Conservation (phyloP, 2,888 invertebrate genomes). For the Parelbella ahira region DNA sequence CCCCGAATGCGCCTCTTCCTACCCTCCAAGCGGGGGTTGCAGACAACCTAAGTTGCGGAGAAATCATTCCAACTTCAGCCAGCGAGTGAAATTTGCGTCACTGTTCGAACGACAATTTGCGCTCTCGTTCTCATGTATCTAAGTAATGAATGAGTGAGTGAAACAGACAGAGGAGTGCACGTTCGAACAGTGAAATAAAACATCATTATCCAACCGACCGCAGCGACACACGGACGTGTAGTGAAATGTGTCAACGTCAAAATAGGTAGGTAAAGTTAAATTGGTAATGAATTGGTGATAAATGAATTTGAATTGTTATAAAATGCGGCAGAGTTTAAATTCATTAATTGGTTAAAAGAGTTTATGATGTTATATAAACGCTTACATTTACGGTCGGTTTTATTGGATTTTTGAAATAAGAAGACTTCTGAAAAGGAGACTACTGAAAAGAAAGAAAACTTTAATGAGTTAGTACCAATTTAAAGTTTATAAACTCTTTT, state of each 20-base stretch:
- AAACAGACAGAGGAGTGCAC: conserved; percentile 36
- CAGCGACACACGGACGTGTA: conserved; percentile 38
- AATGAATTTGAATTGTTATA: conserved; percentile 11
- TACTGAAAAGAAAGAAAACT: neutral
- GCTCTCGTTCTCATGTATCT: conserved; percentile 39
- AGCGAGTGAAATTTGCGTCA: conserved; percentile 54
- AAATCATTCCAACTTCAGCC: conserved; percentile 44
- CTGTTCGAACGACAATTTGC: conserved; percentile 49
- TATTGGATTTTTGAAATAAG: no score
- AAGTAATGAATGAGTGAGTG: conserved; percentile 37
- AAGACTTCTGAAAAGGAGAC: no score
- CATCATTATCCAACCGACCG: conserved; percentile 32
- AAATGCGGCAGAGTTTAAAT: conserved; percentile 15
- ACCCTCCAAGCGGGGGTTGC: conserved; percentile 32
- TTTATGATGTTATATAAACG: conserved; percentile 8
- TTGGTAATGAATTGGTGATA: conserved; percentile 3
- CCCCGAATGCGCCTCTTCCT: conserved; percentile 40
- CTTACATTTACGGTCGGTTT: neutral
- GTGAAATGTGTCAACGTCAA: conserved; percentile 27
- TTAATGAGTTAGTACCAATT: no score
- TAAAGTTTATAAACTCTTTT: no score
- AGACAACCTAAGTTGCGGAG: conserved; percentile 54
- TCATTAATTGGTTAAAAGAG: conserved; percentile 7
- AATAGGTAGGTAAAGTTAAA: conserved; percentile 19
- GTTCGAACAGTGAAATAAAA: conserved; percentile 44